These are phyloP conservation scores for Sebastes hopkinsi DNA, from an alignment of 2,797 vertebrate species.

Conservation along the genomic window DNA sequence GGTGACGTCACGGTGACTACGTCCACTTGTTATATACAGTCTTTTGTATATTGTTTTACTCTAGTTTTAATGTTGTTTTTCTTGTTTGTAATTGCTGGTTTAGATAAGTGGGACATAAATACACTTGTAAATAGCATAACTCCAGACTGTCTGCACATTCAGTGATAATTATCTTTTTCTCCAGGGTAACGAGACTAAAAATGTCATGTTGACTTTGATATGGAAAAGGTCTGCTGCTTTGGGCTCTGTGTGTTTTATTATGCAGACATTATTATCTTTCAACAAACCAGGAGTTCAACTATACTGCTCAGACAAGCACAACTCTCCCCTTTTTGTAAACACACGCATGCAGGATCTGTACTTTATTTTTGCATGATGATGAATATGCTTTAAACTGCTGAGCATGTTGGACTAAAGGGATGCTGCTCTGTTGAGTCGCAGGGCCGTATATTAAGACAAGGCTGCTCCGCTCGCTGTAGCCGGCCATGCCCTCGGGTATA, in stretches of 20 bases:
- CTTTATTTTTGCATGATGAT: constrained; percentile 27
- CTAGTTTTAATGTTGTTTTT: not conserved
- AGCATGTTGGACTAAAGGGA: constrained; percentile 25
- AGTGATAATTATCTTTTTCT: not conserved
- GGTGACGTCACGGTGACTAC: too few species aligned
- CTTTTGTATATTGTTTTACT: too few species aligned
- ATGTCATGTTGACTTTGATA: constrained; percentile 20
- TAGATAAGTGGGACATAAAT: not conserved
- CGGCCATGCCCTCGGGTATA: constrained; percentile 13
- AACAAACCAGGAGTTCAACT: constrained; percentile 18
- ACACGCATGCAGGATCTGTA: constrained; percentile 10
- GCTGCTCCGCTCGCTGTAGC: constrained; percentile 12
- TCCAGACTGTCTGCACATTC: not conserved
- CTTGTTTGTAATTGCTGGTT: not conserved
- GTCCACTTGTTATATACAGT: too few species aligned
- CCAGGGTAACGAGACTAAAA: not conserved
- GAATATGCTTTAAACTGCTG: constrained; percentile 46
- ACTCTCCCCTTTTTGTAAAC: constrained; percentile 7
- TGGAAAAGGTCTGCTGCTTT: not conserved
- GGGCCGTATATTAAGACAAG: constrained; percentile 32
- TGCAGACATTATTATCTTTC: constrained; percentile 9
- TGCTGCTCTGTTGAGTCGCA: constrained; percentile 24
- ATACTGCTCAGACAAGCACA: constrained; percentile 28
- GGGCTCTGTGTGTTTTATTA: constrained; percentile 21
- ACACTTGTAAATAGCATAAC: not conserved